Evolutionary conservation across 53 echinoderm and acorn worm species (phyloP), one percentile per base, ranked within the genome.

Genomic region (Glandiceps talaboti): DNA sequence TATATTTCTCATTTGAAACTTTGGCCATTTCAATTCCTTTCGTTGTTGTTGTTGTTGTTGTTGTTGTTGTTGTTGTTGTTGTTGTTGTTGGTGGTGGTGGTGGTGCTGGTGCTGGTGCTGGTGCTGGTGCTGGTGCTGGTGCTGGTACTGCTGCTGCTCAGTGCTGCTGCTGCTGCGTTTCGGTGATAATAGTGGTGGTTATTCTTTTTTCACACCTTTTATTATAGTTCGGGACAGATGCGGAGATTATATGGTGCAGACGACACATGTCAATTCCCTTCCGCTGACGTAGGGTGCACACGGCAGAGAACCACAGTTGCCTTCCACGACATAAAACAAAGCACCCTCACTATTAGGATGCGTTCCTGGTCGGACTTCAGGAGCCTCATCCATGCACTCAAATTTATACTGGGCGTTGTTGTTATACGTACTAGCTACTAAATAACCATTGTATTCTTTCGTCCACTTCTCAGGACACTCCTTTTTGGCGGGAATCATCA

Each of bases 381-480:
- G 87, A 29, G 87, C 83, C 75, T 64, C 28, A 32, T 87, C 87
- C 12, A 87, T 84, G 33, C 87, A 87, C 30, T 83, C 28, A 27
- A 79, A 83, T 29, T 77, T 30, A 1, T 28, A 30, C 0, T 76
- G 76, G 77, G 83, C 83, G 64, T 72, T 73, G 25, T 73, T 29
- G 14, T 0, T 1, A 80, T 84, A 75, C 25, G 33, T 73, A 29
- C 80, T 80, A 33, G 87, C 75, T 84, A 87, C 83, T 32, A 87
- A 77, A 81, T 83, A 87, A 1, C 87, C 87, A 0, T 74, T 45
- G 77, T 87, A 87, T 75, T 87, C 87, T 74, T 80, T 76, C 25
- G 84, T 84, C 87, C 87, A 87, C 28, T 33, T 76, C 30, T 33
- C 26, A 27, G 83, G 87, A 32, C 87, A 87, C n/a, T 30, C 76